Base-by-base conservation (phyloP, 1,140 invertebrate genomes). In the Cephus cinctus region DNA sequence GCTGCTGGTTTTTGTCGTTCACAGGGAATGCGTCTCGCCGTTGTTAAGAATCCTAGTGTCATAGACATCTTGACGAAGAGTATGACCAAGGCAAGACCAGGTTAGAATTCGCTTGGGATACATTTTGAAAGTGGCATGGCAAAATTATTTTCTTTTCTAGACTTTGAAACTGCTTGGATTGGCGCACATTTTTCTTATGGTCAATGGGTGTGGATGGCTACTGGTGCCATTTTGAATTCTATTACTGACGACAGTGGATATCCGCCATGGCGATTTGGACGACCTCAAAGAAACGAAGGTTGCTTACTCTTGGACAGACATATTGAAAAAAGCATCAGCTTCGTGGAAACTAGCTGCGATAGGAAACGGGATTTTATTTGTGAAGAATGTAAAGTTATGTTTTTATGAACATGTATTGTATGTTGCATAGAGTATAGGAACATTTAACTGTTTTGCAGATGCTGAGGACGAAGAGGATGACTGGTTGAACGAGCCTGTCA, bases 151-250 rank as follows among this genome's bases (percentile, higher is more conserved):
- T n/a, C n/a, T n/a, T n/a, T n/a, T n/a, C n/a, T n/a, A 62, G 64
- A 63, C 41, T 67, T 67, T 14, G 62, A 67, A 44, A 54, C 32
- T 5, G 53, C 63, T 9, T 67, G 61, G 64, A 58, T 67, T 40
- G 64, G 62, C 0, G 60, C 60, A 11, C 47, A 55, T 43, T 61
- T 50, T 36, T 55, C 47, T 4, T 59, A 61, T 20, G 58, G 58
- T 2, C 51, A 59, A 30, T 67, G 56, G 62, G 44, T 47, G 2
- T 67, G 60, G 62, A 48, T 63, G 47, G 39, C 62, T 18, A 58
- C 58, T 8, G 65, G 65, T 9, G 42, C 50, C 5, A 42, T 49
- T 21, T 42, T 67, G 21, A 60, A 50, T 47, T 19, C 52, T 3
- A 3, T 56, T 20, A 56, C 43, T 4, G 51, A 59, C 22, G 46